A percentile compares a stretch with the other conserved stretches of the same genome.
These are phyloP conservation scores for Caenorhabditis drosophilae DNA, from an alignment of 2,888 invertebrate genomes.

Conservation along the genomic window DNA sequence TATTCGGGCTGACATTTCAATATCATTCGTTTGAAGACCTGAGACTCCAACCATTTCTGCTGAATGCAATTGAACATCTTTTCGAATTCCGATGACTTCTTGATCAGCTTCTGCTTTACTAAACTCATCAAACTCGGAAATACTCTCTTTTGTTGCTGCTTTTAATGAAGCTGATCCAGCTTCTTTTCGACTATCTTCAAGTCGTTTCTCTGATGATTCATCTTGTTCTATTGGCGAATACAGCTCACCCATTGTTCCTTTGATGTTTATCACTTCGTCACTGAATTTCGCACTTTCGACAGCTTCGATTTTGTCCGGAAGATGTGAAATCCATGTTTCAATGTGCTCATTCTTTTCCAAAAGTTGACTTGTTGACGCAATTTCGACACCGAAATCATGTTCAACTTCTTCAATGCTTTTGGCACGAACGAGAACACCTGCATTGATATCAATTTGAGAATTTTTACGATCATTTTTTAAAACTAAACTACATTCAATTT, in stretches of 20 bases:
- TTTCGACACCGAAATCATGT: constrained; percentile 33
- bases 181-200: background rate
- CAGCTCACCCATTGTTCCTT: constrained; percentile 21
- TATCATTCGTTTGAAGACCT: too few species aligned
- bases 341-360: constrained; percentile 32
- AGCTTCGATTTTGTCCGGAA: constrained; percentile 13
- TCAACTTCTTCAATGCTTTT: constrained; percentile 35
- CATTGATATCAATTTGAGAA: constrained; percentile 15
- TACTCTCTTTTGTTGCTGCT: too few species aligned
- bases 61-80: too few species aligned
- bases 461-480: constrained; percentile 14
- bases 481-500: too few species aligned
- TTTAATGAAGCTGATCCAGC: background rate
- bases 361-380: constrained; percentile 18
- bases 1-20: constrained; percentile 24
- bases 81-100: background rate
- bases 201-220: constrained; percentile 16
- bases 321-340: constrained; percentile 31
- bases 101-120: constrained; percentile 19
- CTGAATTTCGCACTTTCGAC: constrained; percentile 16
- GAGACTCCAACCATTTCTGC: too few species aligned
- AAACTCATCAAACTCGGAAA: constrained; percentile 20
- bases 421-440: constrained; percentile 24
- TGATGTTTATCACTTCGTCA: constrained; percentile 15
- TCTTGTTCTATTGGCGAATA: constrained; percentile 25